These are phyloP conservation scores for Deilephila porcellus DNA, from an alignment of 2,888 invertebrate species.

Conservation along the genomic window DNA sequence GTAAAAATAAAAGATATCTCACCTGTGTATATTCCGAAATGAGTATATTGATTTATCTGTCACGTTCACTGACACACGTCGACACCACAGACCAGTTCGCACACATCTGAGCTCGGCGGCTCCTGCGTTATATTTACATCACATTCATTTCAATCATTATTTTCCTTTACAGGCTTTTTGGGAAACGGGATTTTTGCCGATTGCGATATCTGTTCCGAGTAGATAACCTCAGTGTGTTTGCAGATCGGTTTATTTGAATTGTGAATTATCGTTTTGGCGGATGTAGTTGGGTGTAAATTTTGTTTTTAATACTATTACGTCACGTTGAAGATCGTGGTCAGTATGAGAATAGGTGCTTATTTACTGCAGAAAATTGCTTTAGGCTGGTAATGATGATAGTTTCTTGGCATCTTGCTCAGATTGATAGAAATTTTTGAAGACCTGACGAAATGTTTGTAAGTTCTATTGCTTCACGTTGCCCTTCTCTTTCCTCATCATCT, in stretches of 20 bases:
- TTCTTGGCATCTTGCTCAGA: too few species aligned
- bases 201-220: slow-evolving; percentile 9
- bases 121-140: slow-evolving; percentile 47
- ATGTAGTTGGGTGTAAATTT: not conserved
- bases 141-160: slow-evolving; percentile 37
- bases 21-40: not conserved
- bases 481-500: too few species aligned
- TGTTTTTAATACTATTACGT: not conserved
- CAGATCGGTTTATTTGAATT: not conserved
- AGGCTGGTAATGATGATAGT: too few species aligned
- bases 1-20: not conserved
- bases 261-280: not conserved
- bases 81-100: slow-evolving; percentile 36
- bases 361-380: too few species aligned
- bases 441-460: too few species aligned
- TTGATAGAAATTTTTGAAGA: too few species aligned
- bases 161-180: slow-evolving; percentile 34
- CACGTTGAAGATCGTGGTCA: too few species aligned
- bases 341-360: too few species aligned
- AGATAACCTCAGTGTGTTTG: not conserved
- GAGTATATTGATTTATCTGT: not conserved
- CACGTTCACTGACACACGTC: slow-evolving; percentile 44
- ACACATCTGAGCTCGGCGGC: slow-evolving; percentile 44
- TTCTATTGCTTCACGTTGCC: too few species aligned
- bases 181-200: slow-evolving; percentile 16